A percentile compares a stretch with the other conserved stretches of the same genome.
Conservation (phyloP, 2,113 vertebrate genomes). For the Mobula hypostoma region DNA sequence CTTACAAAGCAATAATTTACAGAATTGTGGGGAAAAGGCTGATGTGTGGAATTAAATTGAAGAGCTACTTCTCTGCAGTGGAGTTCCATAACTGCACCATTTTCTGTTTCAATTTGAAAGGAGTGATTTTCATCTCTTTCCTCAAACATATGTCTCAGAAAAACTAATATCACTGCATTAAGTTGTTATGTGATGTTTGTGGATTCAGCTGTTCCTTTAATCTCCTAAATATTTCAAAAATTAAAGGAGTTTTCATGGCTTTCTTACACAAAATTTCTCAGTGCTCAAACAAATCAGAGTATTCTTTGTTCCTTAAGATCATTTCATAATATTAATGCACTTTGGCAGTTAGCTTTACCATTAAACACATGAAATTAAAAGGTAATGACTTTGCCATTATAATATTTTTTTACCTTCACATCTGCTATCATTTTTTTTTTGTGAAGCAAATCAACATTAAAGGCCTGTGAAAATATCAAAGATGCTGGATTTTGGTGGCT, state of each 20-base stretch:
- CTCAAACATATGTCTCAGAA: not conserved
- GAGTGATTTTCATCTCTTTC: not conserved
- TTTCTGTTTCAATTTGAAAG: not conserved
- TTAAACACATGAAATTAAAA: not conserved
- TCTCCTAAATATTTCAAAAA: not conserved
- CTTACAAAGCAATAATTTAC: too few relatives aligned
- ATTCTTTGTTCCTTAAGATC: not conserved
- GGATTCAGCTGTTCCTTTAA: not conserved
- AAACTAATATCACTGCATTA: not conserved
- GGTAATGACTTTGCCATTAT: not conserved
- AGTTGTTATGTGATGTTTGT: not conserved
- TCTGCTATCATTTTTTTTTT: not conserved
- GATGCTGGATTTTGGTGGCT: too few relatives aligned
- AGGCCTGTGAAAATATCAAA: not conserved
- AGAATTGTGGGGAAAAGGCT: too few relatives aligned
- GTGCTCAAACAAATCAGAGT: not conserved
- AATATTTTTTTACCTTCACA: not conserved
- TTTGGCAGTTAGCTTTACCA: not conserved
- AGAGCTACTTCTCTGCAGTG: too few relatives aligned
- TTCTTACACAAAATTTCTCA: not conserved
- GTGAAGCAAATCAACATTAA: not conserved
- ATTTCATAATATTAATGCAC: not conserved
- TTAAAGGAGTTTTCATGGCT: not conserved
- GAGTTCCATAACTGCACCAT: too few relatives aligned
- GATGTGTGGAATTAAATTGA: too few relatives aligned